Evolutionary conservation across 2,888 invertebrate species (phyloP).

Genomic region (Notodonta dromedarius): DNA sequence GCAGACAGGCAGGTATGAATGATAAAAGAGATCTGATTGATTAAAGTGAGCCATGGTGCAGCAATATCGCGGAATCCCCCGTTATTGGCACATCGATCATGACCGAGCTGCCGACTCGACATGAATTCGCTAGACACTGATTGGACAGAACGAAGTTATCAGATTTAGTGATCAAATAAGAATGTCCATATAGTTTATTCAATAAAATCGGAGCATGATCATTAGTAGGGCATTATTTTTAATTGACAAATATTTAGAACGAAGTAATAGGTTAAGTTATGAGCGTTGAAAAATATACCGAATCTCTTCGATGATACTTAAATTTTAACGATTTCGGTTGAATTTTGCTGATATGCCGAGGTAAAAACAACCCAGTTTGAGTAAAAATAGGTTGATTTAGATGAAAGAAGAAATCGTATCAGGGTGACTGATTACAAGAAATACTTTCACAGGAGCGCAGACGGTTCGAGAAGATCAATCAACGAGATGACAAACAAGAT

Average conservation of each 20-base stretch:
- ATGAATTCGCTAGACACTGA: neutral
- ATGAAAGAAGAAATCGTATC: slow-evolving; percentile 23
- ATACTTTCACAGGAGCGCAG: slow-evolving; percentile 20
- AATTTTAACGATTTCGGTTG: too few relatives aligned
- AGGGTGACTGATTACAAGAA: slow-evolving; percentile 37
- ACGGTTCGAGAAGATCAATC: slow-evolving; percentile 35
- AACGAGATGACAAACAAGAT: slow-evolving; percentile 34
- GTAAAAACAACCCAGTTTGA: neutral
- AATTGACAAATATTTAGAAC: too few relatives aligned
- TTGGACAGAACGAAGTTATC: slow-evolving; percentile 11
- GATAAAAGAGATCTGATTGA: neutral
- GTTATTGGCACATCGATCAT: neutral
- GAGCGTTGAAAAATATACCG: too few relatives aligned
- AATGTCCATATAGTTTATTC: too few relatives aligned
- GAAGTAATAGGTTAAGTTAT: too few relatives aligned
- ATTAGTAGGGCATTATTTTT: too few relatives aligned
- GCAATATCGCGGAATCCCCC: neutral
- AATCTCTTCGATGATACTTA: too few relatives aligned
- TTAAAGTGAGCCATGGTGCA: neutral
- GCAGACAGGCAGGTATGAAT: neutral
- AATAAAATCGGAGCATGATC: too few relatives aligned
- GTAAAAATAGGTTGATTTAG: neutral
- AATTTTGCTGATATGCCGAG: too few relatives aligned
- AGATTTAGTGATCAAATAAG: slow-evolving; percentile 17
- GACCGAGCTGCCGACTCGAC: neutral